These are phyloP conservation scores for Fregetta grallaria DNA, from an alignment of 2,113 vertebrate genomes.

Conservation along the genomic window DNA sequence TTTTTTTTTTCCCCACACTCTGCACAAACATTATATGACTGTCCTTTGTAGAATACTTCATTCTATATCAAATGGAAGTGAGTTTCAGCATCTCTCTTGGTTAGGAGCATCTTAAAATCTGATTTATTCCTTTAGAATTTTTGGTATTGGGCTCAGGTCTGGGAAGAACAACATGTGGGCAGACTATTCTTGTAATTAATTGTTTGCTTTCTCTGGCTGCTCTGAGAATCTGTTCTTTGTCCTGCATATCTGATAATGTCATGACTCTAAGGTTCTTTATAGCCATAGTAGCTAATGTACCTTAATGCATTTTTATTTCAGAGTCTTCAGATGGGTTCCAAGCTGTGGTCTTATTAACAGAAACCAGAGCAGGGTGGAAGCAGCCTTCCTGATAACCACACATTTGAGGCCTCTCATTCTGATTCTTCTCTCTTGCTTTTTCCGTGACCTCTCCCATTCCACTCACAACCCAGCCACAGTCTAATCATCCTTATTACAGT, in stretches of 20 bases:
- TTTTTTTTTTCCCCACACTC: neutral
- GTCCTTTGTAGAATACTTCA: neutral
- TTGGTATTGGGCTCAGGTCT: neutral
- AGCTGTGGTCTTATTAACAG: conserved; percentile 29
- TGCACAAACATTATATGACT: neutral
- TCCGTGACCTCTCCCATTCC: neutral
- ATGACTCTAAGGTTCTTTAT: neutral
- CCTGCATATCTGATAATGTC: conserved; percentile 12
- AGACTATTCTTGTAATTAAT: conserved; percentile 42
- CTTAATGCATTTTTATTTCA: conserved; percentile 43
- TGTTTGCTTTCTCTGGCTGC: conserved; percentile 42
- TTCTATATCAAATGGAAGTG: neutral
- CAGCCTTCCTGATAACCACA: conserved; percentile 35
- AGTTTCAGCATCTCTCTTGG: neutral
- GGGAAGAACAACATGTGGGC: neutral
- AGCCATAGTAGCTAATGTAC: conserved; percentile 33
- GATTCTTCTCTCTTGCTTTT: neutral
- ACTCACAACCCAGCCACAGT: neutral
- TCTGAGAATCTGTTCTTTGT: conserved; percentile 55
- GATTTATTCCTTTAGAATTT: neutral
- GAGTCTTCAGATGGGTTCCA: neutral
- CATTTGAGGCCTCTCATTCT: neutral
- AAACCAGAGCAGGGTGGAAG: conserved; percentile 41
- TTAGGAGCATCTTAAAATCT: neutral
- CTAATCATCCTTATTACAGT: neutral